A percentile compares a stretch with the other conserved stretches of the same genome.
These are phyloP conservation scores for Anolis apletophallus DNA, from an alignment of 2,797 vertebrate genomes.

Conservation along the genomic window DNA sequence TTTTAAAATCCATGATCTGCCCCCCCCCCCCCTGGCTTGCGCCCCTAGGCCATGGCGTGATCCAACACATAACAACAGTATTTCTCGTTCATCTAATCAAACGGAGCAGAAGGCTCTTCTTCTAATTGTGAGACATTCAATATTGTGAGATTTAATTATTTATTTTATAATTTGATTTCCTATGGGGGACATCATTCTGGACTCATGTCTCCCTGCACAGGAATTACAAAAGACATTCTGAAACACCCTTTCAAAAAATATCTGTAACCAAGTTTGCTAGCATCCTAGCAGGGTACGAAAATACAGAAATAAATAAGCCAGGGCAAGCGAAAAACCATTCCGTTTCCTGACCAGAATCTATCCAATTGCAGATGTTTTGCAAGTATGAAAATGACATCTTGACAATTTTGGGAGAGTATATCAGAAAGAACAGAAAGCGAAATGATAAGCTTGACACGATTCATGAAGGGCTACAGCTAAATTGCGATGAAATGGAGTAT, in stretches of 20 bases:
- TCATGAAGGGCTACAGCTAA: constrained; percentile 58
- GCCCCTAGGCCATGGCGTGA: too few relatives aligned
- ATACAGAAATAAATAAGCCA: not conserved
- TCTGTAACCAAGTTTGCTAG: not conserved
- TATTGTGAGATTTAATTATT: too few relatives aligned
- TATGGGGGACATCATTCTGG: not conserved
- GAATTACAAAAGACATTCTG: not conserved
- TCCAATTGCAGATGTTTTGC: constrained; percentile 60
- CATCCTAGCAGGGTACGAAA: not conserved
- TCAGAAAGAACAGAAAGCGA: constrained; percentile 55
- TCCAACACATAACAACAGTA: too few relatives aligned
- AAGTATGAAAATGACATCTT: constrained; percentile 61
- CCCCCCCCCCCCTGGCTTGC: too few relatives aligned
- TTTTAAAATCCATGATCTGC: too few relatives aligned
- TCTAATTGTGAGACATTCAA: too few relatives aligned
- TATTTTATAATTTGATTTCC: not conserved
- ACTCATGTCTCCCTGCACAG: not conserved
- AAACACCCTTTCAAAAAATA: not conserved
- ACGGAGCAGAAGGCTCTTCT: not conserved
- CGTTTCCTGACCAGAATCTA: not conserved
- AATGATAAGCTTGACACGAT: constrained; percentile 65
- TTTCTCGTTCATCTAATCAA: not conserved
- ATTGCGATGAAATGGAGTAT: constrained; percentile 56
- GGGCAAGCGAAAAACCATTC: not conserved
- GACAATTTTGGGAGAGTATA: constrained; percentile 49